Evolutionary conservation across 2,888 invertebrate species (phyloP).

Genomic region (Calameuta filiformis): DNA sequence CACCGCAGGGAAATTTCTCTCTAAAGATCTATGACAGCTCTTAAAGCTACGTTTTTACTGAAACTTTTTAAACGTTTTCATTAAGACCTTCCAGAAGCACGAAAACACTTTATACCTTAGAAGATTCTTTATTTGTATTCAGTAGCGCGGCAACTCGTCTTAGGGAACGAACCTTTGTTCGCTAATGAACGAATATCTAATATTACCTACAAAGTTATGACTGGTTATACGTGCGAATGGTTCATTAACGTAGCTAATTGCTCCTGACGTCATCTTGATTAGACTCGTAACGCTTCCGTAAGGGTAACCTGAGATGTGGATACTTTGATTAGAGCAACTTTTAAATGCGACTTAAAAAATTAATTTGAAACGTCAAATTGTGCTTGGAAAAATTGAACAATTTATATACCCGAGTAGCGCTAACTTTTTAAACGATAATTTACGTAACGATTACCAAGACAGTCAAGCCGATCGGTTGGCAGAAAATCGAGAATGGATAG

Average conservation of each 20-base stretch:
- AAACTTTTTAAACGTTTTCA: not conserved
- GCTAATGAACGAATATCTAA: not conserved
- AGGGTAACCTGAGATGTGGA: not conserved
- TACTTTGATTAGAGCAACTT: not conserved
- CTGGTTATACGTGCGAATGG: not conserved
- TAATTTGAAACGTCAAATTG: not conserved
- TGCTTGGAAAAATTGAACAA: not conserved
- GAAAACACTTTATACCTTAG: not conserved
- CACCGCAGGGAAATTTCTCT: not conserved
- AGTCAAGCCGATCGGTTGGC: constrained; percentile 8
- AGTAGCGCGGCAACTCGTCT: not conserved
- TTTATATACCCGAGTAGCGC: not conserved
- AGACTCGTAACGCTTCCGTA: not conserved
- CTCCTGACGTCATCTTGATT: not conserved
- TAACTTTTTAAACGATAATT: not conserved
- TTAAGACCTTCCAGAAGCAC: not conserved
- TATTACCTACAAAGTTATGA: not conserved
- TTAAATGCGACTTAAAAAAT: not conserved
- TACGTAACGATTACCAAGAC: not conserved
- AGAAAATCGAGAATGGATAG: constrained; percentile 39
- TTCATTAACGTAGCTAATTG: not conserved
- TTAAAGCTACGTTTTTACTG: not conserved
- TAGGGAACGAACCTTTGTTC: not conserved
- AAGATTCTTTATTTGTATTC: not conserved
- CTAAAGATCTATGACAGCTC: not conserved